Base-by-base conservation (phyloP, 1,140 invertebrate genomes). In the Anagrus nilaparvatae region DNA sequence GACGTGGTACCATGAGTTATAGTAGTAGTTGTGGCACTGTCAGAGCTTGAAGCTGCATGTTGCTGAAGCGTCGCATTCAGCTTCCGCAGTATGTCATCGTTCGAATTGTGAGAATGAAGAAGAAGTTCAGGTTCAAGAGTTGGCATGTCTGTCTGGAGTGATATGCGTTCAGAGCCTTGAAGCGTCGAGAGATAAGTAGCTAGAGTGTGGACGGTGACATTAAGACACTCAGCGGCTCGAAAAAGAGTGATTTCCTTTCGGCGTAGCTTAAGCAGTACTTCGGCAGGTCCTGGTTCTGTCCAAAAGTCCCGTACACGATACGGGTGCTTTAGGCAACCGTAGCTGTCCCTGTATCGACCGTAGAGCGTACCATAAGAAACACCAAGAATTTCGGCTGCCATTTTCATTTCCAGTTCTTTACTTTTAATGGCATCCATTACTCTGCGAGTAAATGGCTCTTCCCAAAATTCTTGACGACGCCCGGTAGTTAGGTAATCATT, bases 361-460 rank as follows among this genome's bases (percentile, higher is more conserved):
- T 91, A 90, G 3, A 91, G 72, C 3, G 87, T 90, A 9, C 87
- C 86, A 65, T 91, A 91, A 9, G 85, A 89, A 2, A 91, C 87
- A 13, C 87, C 87, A 34, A 90, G 68, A 30, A 90, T 75, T 60
- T 88, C 83, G 5, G 86, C 85, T n/a, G 84, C 87, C 44, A 84
- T 83, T 66, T 92, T 92, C 87, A 92, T 92, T 67, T 92, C 87
- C 51, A 92, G 61, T 69, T 88, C 85, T 66, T 89, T 90, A 49
- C 84, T 84, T 51, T 87, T 82, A 17, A 89, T 88, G 12, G 85
- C 82, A 59, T 90, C 86, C 81, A 92, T 86, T 27, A 91, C 79
- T 35, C 81, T 73, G 60, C 81, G 76, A 32, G 82, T 84, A 44
- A 83, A 83, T 2, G 81, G 77, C 60, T 90, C 87, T 58, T 91